A percentile compares a stretch with the other conserved stretches of the same genome.
phyloP scores from a whole-genome alignment of 2,797 vertebrate genomes.

The Protosalanx chinensis region DNA sequence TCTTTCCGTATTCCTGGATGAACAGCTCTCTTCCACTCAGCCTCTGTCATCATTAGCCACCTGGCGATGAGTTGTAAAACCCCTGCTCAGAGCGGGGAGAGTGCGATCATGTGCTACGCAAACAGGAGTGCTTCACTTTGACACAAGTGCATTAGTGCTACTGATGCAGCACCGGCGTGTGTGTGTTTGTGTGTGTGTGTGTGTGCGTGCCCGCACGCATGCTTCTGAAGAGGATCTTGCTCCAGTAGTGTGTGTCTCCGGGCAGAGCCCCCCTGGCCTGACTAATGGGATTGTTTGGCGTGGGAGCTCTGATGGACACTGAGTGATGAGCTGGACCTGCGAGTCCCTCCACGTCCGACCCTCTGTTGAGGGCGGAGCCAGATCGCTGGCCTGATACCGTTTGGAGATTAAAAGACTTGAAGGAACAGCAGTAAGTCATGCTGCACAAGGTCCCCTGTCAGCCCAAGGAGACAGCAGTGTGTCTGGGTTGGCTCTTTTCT shows the following conservation, averaged over 20 bases:
- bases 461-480: slow-evolving; percentile 47
- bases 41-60: slow-evolving; percentile 63
- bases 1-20: slow-evolving; percentile 16
- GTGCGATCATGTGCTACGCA: slow-evolving; percentile 58
- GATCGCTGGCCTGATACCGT: slow-evolving; percentile 64
- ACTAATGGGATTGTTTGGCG: slow-evolving; percentile 75
- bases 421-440: slow-evolving; percentile 46
- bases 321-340: slow-evolving; percentile 65
- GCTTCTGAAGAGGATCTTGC: slow-evolving; percentile 35
- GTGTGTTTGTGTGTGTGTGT: neutral
- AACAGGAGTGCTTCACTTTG: slow-evolving; percentile 52
- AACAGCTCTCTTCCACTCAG: slow-evolving; percentile 31
- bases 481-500: slow-evolving; percentile 30
- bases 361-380: slow-evolving; percentile 66
- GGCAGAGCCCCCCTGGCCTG: slow-evolving; percentile 44
- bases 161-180: slow-evolving; percentile 54
- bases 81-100: slow-evolving; percentile 54
- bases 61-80: slow-evolving; percentile 66
- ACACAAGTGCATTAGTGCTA: slow-evolving; percentile 59
- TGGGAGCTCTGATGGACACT: slow-evolving; percentile 51
- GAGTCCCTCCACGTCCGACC: slow-evolving; percentile 56
- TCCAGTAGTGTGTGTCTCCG: slow-evolving; percentile 47
- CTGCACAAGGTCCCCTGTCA: slow-evolving; percentile 40
- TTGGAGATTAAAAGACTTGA: slow-evolving; percentile 72
- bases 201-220: neutral